Base-by-base conservation (phyloP, 2,797 vertebrate genomes). In the Characodon lateralis region DNA sequence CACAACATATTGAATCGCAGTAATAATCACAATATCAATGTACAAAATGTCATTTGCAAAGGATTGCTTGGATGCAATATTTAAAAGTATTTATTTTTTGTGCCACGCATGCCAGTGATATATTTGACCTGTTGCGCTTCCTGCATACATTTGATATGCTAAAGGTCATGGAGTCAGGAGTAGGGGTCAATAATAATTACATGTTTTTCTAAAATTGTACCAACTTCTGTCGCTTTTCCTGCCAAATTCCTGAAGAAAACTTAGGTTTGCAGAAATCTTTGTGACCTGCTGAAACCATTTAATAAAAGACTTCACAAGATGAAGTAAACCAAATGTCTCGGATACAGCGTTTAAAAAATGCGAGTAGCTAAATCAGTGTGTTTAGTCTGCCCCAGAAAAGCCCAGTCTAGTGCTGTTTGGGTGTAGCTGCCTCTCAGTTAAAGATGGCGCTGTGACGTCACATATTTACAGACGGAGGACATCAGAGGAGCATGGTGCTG, bases 391-490 rank as follows among this genome's bases (percentile, higher is more conserved):
- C 73, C 72, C 66, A 1, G 31, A 71, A 14, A 63, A 61, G 70
- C 78, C 77, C 80, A 31, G 39, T 9, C 73, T 51, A 4, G 35
- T 10, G 68, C 71, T 77, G 53, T 28, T 5, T 72, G 72, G 70
- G 18, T 46, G 50, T 48, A 0, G 81, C 80, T 51, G 41, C 74
- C n/a, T 13, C n/a, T 12, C 12, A 66, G 82, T 73, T 70, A 13
- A 78, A 66, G 22, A 6, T 86, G 80, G 83, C 74, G 41, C 63
- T 46, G 74, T 91, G 89, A 90, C 78, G 83, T 89, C 88, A 88
- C 85, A 18, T 86, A 24, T 91, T 89, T 87, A 82, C 85, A 74
- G 82, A 78, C 63, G 3, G 80, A 56, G 46, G 31, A 74, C 65
- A 74, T 59, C 80, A 87, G 81, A 82, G 4, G 12, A 84, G 80